Evolutionary conservation across 2,888 invertebrate species (phyloP), one percentile per base, ranked within the genome.

Genomic region (Nomada fabriciana): DNA sequence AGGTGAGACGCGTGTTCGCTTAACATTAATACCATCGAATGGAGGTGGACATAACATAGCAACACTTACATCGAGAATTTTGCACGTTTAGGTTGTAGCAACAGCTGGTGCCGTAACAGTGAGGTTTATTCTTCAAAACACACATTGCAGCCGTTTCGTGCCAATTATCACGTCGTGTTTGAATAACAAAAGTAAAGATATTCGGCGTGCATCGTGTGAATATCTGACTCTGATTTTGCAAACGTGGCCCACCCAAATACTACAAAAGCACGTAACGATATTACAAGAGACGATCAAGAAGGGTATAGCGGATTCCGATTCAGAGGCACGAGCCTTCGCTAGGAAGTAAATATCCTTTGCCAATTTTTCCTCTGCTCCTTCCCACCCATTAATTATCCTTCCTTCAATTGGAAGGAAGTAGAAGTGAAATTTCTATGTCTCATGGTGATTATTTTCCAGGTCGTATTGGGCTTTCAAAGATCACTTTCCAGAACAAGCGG

Each of bases 241-340:
- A 89, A 96, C 96, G 55, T 99, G 99, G 99, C 96, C 97, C n/a
- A 95, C 97, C 0, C 95, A 96, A 87, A 95, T 96, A 0, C 94
- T 99, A 74, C 99, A 99, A 93, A 96, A 96, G 91, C 97, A 98
- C 92, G 96, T 97, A 61, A 94, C 95, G 0, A 94, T 96, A 1
- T 94, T 99, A 3, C 96, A 97, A 84, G 99, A 99, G 86, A 96
- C 97, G 0, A 96, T 99, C 25, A 96, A 97, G 82, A 96, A 96
- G 86, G 98, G 98, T 0, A 97, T 99, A 82, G 96, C 96, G 2
- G 99, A 99, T 95, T 99, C 99, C 0, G 99, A 99, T 94, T 96
- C 97, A 43, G 97, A 97, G 70, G 98, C 99, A 0, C 94, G 99
- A 87, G 96, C 96, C 13, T 95, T 96, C 90, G 97, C 97, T 0